Conservation (phyloP, 2,888 invertebrate species). For the Ophion ventricosus region DNA sequence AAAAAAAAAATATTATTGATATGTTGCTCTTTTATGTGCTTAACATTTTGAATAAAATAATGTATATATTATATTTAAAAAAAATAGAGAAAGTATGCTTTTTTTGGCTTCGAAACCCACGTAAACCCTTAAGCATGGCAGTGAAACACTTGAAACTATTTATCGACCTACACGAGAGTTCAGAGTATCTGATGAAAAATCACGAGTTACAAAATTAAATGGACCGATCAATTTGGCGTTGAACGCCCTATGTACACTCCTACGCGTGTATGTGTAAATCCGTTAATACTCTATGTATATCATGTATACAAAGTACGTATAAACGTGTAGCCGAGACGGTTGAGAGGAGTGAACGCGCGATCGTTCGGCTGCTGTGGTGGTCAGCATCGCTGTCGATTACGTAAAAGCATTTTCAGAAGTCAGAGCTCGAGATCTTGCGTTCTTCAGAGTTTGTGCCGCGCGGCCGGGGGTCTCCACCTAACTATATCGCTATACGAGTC, state of each 20-base stretch:
- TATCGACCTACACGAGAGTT: neutral
- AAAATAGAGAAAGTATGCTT: too few relatives aligned
- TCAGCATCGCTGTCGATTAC: constrained; percentile 56
- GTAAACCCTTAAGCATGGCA: neutral
- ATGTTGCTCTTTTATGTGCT: too few relatives aligned
- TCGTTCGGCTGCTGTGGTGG: constrained; percentile 54
- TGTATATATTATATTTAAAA: too few relatives aligned
- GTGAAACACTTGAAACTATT: neutral
- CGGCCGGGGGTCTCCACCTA: neutral
- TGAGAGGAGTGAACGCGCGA: constrained; percentile 49
- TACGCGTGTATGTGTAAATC: neutral
- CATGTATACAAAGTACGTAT: constrained; percentile 22
- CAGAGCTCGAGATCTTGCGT: constrained; percentile 35
- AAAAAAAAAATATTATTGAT: too few relatives aligned
- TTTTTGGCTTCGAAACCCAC: too few relatives aligned
- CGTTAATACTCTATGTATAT: constrained; percentile 4
- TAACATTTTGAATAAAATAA: too few relatives aligned
- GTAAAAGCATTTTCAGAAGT: constrained; percentile 57
- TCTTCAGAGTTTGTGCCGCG: constrained; percentile 37
- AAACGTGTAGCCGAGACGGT: constrained; percentile 37
- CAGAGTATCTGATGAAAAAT: neutral
- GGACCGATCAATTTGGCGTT: neutral
- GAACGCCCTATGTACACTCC: neutral
- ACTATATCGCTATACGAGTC: constrained; percentile 13
- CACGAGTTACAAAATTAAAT: neutral